These are phyloP conservation scores for Harpalus rubripes DNA, from an alignment of 2,888 invertebrate species.

Conservation along the genomic window DNA sequence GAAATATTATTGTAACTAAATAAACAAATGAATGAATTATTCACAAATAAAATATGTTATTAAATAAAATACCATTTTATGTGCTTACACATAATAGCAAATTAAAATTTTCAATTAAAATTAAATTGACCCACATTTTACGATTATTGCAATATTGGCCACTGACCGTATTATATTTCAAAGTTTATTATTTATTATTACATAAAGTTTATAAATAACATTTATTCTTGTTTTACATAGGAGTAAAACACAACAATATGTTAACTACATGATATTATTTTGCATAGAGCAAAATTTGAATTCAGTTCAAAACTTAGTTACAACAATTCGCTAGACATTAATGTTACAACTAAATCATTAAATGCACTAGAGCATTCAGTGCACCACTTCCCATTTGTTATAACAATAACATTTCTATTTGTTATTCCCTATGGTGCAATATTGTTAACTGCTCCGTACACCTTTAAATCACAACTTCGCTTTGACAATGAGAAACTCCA, in stretches of 20 bases:
- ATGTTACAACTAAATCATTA: not conserved
- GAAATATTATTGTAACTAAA: too few relatives aligned
- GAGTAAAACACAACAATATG: not conserved
- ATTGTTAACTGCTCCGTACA: not conserved
- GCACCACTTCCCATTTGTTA: not conserved
- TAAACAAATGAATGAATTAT: not conserved
- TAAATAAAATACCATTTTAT: not conserved
- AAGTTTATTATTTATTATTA: not conserved
- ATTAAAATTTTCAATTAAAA: not conserved
- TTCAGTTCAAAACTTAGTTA: not conserved
- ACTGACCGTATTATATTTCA: not conserved
- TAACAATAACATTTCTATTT: not conserved
- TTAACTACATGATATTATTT: not conserved
- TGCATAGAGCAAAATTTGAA: not conserved
- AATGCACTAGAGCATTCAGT: not conserved
- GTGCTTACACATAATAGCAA: not conserved
- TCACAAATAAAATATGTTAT: not conserved
- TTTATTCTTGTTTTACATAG: not conserved
- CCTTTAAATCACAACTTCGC: not conserved
- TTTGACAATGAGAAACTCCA: constrained; percentile 12
- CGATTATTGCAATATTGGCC: not conserved
- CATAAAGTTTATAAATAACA: not conserved
- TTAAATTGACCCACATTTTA: not conserved
- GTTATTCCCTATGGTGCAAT: not conserved
- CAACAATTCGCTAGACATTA: not conserved